A percentile compares a stretch with the other conserved stretches of the same genome.
These are phyloP conservation scores for Bombus terrestris DNA, from an alignment of 1,140 invertebrate genomes.

Conservation along the genomic window DNA sequence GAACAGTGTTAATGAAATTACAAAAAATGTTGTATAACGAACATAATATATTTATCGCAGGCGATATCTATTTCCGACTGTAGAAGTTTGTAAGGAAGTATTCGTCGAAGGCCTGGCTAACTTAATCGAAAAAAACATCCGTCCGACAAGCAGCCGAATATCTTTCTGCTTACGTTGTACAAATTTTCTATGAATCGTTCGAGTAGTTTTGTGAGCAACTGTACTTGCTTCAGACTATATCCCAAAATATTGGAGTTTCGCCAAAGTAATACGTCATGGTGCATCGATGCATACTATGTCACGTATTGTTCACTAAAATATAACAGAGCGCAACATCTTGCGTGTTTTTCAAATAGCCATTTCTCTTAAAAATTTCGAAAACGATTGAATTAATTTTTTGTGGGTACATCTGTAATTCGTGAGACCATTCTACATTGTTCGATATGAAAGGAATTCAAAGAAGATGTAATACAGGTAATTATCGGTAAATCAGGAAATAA, in stretches of 20 bases:
- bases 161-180: too few relatives aligned
- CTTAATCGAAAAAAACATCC: too few relatives aligned
- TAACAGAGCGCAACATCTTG: not conserved
- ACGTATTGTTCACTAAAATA: not conserved
- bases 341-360: not conserved
- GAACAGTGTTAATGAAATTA: too few relatives aligned
- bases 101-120: too few relatives aligned
- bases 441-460: not conserved
- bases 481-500: not conserved
- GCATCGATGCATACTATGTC: too few relatives aligned
- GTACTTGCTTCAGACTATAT: not conserved
- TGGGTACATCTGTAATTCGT: not conserved
- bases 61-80: too few relatives aligned
- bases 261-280: not conserved
- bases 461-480: not conserved
- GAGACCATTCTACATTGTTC: not conserved
- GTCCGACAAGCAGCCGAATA: too few relatives aligned
- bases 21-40: too few relatives aligned
- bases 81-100: too few relatives aligned
- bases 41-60: too few relatives aligned
- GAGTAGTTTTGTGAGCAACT: too few relatives aligned
- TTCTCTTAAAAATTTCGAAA: not conserved
- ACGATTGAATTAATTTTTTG: not conserved
- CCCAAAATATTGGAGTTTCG: not conserved
- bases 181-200: too few relatives aligned